These are phyloP conservation scores for Apeltes quadracus DNA, from an alignment of 2,113 vertebrate species.

Conservation along the genomic window DNA sequence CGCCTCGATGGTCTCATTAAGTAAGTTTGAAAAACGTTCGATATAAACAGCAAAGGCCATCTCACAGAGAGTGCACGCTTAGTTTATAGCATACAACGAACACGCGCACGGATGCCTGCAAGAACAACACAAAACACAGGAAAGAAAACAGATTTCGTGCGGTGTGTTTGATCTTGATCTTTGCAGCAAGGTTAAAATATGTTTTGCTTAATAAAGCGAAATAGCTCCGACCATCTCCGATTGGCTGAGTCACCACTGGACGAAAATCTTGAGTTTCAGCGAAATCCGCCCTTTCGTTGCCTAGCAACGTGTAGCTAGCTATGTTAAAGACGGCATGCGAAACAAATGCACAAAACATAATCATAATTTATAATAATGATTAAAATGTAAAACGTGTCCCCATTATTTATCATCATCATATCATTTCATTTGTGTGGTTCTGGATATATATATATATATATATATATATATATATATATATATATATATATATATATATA, in stretches of 20 bases:
- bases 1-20: not conserved
- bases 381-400: not conserved
- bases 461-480: no score
- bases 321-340: not conserved
- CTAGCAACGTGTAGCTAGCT: constrained; percentile 20
- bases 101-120: not conserved
- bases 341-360: not conserved
- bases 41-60: not conserved
- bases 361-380: not conserved
- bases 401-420: not conserved
- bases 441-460: no score
- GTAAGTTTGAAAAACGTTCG: not conserved
- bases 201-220: not conserved
- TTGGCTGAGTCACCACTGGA: not conserved
- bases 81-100: not conserved
- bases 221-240: not conserved
- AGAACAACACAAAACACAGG: not conserved
- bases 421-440: no score
- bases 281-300: constrained; percentile 12
- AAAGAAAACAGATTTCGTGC: not conserved
- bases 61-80: not conserved
- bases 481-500: no score
- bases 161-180: not conserved
- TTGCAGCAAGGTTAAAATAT: not conserved
- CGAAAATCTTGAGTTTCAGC: not conserved